A percentile compares a stretch with the other conserved stretches of the same genome.
Conservation (phyloP, 2,113 vertebrate genomes). For the Pedionomus torquatus region DNA sequence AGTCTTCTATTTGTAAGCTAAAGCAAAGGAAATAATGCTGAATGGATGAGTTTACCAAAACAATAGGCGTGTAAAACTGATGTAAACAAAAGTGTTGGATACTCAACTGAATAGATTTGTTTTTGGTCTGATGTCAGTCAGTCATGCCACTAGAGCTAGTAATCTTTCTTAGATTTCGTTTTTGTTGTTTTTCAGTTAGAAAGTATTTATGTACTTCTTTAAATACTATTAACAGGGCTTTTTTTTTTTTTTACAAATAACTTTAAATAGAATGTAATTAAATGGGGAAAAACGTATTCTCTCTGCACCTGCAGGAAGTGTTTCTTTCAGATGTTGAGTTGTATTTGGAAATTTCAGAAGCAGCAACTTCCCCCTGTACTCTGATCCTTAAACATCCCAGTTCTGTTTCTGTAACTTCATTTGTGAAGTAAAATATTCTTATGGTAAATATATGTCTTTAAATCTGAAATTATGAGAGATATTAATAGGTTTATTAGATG, state of each 20-base stretch:
- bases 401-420: not conserved
- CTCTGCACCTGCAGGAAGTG: not conserved
- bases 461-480: not conserved
- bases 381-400: not conserved
- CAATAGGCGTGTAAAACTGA: not conserved
- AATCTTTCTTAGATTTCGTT: not conserved
- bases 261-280: not conserved
- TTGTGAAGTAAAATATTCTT: not conserved
- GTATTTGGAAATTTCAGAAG: not conserved
- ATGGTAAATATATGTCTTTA: not conserved
- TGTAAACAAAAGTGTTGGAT: not conserved
- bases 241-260: not conserved
- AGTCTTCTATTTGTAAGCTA: not conserved
- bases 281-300: not conserved
- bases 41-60: not conserved
- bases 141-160: not conserved
- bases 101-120: not conserved
- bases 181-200: not conserved
- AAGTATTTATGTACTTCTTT: not conserved
- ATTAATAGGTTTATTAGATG: not conserved
- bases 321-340: not conserved
- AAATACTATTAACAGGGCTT: fast-evolving
- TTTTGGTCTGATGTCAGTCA: not conserved
- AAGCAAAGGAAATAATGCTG: not conserved
- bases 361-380: not conserved